These are phyloP conservation scores for Thymallus thymallus DNA, from an alignment of 2,113 vertebrate genomes.

Conservation along the genomic window DNA sequence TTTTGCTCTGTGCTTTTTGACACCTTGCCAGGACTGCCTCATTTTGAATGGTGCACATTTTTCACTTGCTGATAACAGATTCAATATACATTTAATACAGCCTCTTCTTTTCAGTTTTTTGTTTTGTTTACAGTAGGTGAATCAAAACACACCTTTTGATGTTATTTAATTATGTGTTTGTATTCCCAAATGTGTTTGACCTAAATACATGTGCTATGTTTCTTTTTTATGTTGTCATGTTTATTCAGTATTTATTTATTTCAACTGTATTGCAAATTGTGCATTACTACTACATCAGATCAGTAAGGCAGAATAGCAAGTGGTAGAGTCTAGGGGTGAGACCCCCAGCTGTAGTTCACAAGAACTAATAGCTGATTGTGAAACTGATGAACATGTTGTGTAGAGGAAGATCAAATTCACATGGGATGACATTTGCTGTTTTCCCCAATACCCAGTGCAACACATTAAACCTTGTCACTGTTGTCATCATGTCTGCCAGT, in stretches of 20 bases:
- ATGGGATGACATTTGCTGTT: conserved; percentile 78
- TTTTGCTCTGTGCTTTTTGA: conserved; percentile 17
- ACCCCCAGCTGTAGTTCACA: conserved; percentile 88
- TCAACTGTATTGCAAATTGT: neutral
- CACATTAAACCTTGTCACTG: conserved; percentile 91
- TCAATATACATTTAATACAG: neutral
- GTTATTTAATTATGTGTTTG: neutral
- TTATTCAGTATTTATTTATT: neutral
- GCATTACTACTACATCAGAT: neutral
- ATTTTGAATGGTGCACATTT: conserved; percentile 24
- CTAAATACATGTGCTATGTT: neutral
- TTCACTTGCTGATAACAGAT: neutral
- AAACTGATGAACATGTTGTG: conserved; percentile 70
- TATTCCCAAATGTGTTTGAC: neutral
- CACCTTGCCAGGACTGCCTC: conserved; percentile 13
- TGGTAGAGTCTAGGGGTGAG: conserved; percentile 78
- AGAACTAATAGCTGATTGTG: conserved; percentile 81
- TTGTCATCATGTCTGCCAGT: conserved; percentile 83
- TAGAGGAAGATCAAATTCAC: conserved; percentile 90
- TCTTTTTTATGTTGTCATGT: neutral
- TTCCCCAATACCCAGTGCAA: conserved; percentile 84
- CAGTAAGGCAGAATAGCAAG: conserved; percentile 66
- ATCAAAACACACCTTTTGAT: too few relatives aligned
- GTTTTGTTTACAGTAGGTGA: neutral
- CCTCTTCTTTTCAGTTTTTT: neutral